Percentiles rank a stretch among this genome's conserved stretches.
Conservation (phyloP, 1,140 invertebrate species). For the Paraescarpia echinospica region DNA sequence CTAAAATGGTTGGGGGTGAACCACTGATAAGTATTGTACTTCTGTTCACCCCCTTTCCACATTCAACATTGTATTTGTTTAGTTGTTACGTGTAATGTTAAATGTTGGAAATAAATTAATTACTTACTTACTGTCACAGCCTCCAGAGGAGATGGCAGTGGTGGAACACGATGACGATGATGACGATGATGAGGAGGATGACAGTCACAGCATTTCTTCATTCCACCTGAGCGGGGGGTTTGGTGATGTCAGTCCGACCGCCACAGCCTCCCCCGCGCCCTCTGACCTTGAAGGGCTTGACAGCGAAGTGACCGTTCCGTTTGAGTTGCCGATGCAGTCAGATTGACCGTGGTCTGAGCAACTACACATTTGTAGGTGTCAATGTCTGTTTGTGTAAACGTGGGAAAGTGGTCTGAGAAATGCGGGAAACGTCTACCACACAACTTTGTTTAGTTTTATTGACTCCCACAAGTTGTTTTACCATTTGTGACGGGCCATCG, state of each 20-base stretch:
- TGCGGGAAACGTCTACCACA: too few relatives aligned
- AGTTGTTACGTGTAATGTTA: too few relatives aligned
- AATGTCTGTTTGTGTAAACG: background rate
- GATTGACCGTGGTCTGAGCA: background rate
- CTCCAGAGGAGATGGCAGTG: background rate
- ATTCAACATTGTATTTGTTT: too few relatives aligned
- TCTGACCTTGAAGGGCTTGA: slow-evolving; percentile 43
- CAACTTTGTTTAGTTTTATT: too few relatives aligned
- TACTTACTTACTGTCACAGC: too few relatives aligned
- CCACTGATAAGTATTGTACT: too few relatives aligned
- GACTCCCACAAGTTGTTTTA: too few relatives aligned
- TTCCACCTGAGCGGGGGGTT: slow-evolving; percentile 48
- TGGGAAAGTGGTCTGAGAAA: too few relatives aligned
- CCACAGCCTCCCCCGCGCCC: slow-evolving; percentile 36
- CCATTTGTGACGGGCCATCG: too few relatives aligned
- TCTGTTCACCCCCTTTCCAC: too few relatives aligned
- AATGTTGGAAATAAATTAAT: too few relatives aligned
- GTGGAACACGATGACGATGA: slow-evolving; percentile 40
- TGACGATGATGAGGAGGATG: slow-evolving; percentile 20
- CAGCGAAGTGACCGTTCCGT: background rate
- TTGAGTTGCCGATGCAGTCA: background rate
- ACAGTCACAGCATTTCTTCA: slow-evolving; percentile 38
- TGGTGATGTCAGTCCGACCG: slow-evolving; percentile 37
- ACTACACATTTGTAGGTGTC: background rate
- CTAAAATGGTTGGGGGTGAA: too few relatives aligned